Evolutionary conservation across 1,140 invertebrate species (phyloP), one percentile per base, ranked within the genome.

Genomic region (Lordiphosa collinella): DNA sequence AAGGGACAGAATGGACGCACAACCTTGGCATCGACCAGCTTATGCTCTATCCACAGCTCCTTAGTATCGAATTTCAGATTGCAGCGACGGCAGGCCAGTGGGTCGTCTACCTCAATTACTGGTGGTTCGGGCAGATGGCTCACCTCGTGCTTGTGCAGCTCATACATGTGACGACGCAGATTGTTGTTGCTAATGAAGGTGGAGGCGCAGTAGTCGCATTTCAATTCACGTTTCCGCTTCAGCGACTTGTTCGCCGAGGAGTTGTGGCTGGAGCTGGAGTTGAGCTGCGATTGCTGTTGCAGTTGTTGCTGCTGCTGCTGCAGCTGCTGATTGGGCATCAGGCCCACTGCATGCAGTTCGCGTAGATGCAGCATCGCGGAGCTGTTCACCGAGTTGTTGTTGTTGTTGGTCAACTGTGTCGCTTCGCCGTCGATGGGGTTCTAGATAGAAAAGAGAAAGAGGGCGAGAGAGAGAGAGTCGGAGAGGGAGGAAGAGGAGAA

Each of bases 121-220:
- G 82, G 84, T 18, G 86, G 78, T 46, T 75, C 73, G 0, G 79
- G 70, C 4, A 80, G 55, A 47, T 86, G 85, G 55, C 73, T 75
- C 2, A 87, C 74, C 60, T 89, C 88, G 22, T 87, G 76, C 54
- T 89, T 89, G 44, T 89, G 88, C 72, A 89, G 62, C 56, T 89
- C 88, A 35, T 79, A 82, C 52, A 89, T 78, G 50, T 89, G 88
- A 11, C 88, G 88, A 3, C 88, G 71, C 54, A 89, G 72, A 36
- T 89, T 89, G 53, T 88, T 89, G 56, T 85, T 84, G 49, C 85
- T 88, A 7, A 88, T 87, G 64, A 89, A 89, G 12, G 85, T 89
- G 38, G 88, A 87, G 43, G 87, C 68, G 62, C 88, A 89, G 48
- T 89, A 89, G 11, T 88, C 78, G 41, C 88, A 89, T 47, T 88